Evolutionary conservation across 2,113 vertebrate genomes (phyloP).

Genomic region (Diphyllodes magnificus): DNA sequence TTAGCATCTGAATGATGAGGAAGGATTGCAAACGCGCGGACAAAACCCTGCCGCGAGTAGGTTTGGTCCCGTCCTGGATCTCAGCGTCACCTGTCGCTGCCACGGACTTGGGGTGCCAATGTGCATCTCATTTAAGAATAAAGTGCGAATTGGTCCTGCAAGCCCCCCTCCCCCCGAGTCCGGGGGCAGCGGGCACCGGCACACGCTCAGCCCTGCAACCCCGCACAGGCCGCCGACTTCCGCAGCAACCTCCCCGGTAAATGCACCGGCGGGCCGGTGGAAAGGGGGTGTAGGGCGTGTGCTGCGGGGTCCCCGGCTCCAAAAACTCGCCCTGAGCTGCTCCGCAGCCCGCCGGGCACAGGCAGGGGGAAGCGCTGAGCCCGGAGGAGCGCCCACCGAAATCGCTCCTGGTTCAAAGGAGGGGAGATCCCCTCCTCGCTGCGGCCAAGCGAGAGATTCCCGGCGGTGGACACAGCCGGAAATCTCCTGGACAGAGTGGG

Average conservation of each 20-base stretch:
- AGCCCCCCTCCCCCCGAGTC: too few relatives aligned
- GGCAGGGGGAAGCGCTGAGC: background rate
- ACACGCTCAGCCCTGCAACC: background rate
- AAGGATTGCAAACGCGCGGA: background rate
- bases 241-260: background rate
- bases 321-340: background rate
- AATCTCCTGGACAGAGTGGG: background rate
- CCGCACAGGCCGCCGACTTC: background rate
- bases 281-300: accelerated
- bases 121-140: background rate
- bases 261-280: background rate
- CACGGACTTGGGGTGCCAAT: background rate
- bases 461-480: background rate
- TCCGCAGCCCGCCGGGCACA: background rate
- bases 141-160: background rate
- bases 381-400: accelerated
- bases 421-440: accelerated
- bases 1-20: background rate
- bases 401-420: background rate
- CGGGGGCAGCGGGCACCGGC: background rate
- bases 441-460: background rate
- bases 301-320: background rate
- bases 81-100: slow-evolving; percentile 23
- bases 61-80: background rate
- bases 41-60: too few relatives aligned